Base-by-base conservation (phyloP, 2,113 vertebrate genomes). In the Microcebus ravelobensis region DNA sequence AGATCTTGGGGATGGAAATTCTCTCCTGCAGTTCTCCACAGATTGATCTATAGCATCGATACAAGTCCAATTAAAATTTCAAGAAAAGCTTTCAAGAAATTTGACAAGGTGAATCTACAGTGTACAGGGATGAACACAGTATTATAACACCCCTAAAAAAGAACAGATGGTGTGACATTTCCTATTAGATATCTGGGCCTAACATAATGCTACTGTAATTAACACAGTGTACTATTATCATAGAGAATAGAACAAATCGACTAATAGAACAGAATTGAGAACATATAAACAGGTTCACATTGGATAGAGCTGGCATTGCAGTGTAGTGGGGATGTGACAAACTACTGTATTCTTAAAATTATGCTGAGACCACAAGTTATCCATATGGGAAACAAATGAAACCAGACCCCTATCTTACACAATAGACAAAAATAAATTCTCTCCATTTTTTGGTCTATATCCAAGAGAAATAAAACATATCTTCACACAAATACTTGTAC, bases 371-470 rank as follows among this genome's bases (percentile, higher is more conserved):
- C 70, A 5, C 3, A 31, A 68, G 13, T 82, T 61, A 71, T 21
- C 31, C 42, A 77, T 3, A 82, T 18, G 48, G 27, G 27, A 39
- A 55, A 95, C 94, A 36, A 79, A 91, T 34, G 12, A 83, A 84
- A 67, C 8, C 42, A 7, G 31, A 59, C 31, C 15, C n/a, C 17
- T 20, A 27, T 8, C 88, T 63, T n/a, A 61, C 6, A 94, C 2
- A 55, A 76, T 3, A 88, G 45, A 82, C n/a, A 67, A 67, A 96
- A 94, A 82, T 86, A 59, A 87, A 31, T 67, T 89, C 25, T 77
- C 42, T 85, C 71, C 42, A 84, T 50, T 89, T 15, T n/a, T 42
- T 82, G 36, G 27, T 52, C 29, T 27, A 29, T 67, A 57, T 13
- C 27, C 10, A 90, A 68, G 65, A 61, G 63, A 76, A 59, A 81